Percentiles rank a stretch among this genome's conserved stretches.
These are phyloP conservation scores for Urocolius indicus DNA, from an alignment of 2,113 vertebrate genomes.

Conservation along the genomic window DNA sequence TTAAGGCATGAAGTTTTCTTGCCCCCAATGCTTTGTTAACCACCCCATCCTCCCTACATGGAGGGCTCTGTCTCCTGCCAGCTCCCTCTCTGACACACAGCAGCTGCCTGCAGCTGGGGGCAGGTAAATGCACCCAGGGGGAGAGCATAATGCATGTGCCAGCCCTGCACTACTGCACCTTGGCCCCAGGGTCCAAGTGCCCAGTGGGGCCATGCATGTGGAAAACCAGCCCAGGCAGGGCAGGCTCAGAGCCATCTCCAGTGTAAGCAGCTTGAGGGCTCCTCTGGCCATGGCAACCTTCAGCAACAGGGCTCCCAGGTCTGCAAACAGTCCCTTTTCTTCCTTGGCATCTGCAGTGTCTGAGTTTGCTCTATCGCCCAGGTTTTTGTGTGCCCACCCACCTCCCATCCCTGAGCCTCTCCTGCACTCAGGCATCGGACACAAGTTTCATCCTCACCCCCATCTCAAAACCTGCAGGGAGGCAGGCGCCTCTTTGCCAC, in stretches of 20 bases:
- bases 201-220: rapidly evolving
- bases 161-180: neutral
- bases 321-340: neutral
- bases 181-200: neutral
- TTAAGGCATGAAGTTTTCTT: neutral
- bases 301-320: neutral
- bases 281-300: neutral
- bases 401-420: rapidly evolving
- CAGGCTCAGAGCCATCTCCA: neutral
- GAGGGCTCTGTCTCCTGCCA: neutral
- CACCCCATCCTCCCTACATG: neutral
- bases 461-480: neutral
- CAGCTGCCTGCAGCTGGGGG: neutral
- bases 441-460: neutral
- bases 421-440: rapidly evolving
- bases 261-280: neutral
- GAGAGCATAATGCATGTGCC: neutral
- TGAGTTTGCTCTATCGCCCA: neutral
- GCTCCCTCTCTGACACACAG: rapidly evolving
- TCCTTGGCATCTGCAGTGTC: neutral
- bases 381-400: rapidly evolving
- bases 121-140: neutral
- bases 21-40: rapidly evolving
- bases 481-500: neutral
- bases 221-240: neutral